Evolutionary conservation across 92 coral and sea anemone genomes (phyloP), one percentile per base, ranked within the genome.

Genomic region (Actinostola sp.): DNA sequence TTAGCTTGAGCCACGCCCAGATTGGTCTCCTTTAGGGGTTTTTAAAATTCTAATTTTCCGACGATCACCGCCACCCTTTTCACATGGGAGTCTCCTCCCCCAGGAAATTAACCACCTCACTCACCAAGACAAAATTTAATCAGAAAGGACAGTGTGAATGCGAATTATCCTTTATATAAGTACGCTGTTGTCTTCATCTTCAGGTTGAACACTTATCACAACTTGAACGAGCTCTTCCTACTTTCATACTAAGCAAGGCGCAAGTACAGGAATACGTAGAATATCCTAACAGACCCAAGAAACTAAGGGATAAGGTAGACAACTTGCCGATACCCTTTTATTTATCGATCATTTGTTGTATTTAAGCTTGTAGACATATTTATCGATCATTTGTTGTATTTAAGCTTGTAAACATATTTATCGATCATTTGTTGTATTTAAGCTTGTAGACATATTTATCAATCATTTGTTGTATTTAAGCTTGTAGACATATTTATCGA

Each of bases 151-250:
- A n/a, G n/a, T n/a, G n/a, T n/a, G n/a, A n/a, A n/a, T n/a, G n/a
- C n/a, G n/a, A n/a, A n/a, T n/a, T n/a, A n/a, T 48, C n/a, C 13
- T 13, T 48, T 14, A 48, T 13, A 2, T 20, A 4, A 53, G 17
- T 11, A 16, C 21, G 11, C 13, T 25, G 59, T 10, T 21, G 25
- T 66, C 25, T 58, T 4, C 7, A 24, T 59, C 28, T 19, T 0
- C 41, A 91, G 97, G 97, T 91, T 45, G 97, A 91, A 64, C 97
- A 91, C 63, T 60, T 91, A 9, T 91, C 97, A 4, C 97, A 91
- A 72, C 77, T 91, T 1, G 97, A 91, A 41, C 87, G 97, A 7
- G 97, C 97, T 42, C 79, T 91, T n/a, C 97, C 97, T 21, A 84
- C 83, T 43, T 91, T 91, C 43, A 87, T 91, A 26, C 88, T 91